Conservation (phyloP, 2,888 invertebrate genomes). For the Caenorhabditis sp. region DNA sequence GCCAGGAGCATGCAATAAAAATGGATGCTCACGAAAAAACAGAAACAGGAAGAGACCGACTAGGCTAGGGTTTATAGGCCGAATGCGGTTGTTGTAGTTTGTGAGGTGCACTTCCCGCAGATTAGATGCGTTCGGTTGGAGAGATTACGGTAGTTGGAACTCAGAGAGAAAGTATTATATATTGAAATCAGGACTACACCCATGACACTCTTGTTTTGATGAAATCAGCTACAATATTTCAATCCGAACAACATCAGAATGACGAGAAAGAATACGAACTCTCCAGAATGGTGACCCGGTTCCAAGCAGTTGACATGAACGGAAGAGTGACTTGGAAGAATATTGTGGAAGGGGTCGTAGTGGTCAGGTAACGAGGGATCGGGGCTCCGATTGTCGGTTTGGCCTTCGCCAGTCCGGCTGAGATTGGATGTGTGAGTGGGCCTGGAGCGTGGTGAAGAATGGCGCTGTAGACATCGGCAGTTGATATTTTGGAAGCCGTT, state of each 20-base stretch:
- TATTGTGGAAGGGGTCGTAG: conserved; percentile 40
- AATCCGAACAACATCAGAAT: no score
- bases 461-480: conserved; percentile 68
- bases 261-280: conserved; percentile 21
- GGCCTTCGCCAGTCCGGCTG: conserved; percentile 42
- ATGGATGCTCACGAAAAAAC: background rate
- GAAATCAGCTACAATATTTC: no score
- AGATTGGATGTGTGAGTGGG: conserved; percentile 64
- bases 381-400: conserved; percentile 33
- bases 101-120: no score
- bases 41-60: background rate
- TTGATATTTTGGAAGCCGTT: conserved; percentile 53
- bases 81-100: no score
- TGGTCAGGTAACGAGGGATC: conserved; percentile 18
- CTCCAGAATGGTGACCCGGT: conserved; percentile 26
- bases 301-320: conserved; percentile 53
- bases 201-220: no score
- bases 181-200: no score
- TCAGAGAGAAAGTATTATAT: no score
- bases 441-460: conserved; percentile 68
- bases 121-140: no score
- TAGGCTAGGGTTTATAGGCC: no score
- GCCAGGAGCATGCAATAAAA: conserved; percentile 31
- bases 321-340: conserved; percentile 52
- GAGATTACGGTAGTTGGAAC: no score